Percentiles rank a stretch among this genome's conserved stretches.
These are phyloP conservation scores for Apocheima hispidaria DNA, from an alignment of 2,888 invertebrate species.

Conservation along the genomic window DNA sequence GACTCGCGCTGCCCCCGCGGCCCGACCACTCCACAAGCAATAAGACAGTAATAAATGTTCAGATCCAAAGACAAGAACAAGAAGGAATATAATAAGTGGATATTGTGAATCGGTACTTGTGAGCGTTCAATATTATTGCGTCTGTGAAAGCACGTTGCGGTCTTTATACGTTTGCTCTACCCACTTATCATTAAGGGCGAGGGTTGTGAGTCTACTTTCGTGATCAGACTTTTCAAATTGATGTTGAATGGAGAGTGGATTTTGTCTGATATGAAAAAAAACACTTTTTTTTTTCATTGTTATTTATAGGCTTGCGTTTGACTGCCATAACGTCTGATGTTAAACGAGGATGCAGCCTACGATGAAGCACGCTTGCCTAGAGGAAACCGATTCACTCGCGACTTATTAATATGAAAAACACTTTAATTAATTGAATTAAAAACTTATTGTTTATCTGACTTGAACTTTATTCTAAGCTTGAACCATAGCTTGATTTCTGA, in stretches of 20 bases:
- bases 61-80: constrained; percentile 77
- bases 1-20: constrained; percentile 71
- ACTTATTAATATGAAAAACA: too few relatives aligned
- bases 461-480: too few relatives aligned
- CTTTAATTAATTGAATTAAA: too few relatives aligned
- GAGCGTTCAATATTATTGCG: constrained; percentile 77
- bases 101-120: constrained; percentile 76
- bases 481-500: too few relatives aligned
- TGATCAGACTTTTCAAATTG: constrained; percentile 49
- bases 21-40: constrained; percentile 80
- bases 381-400: too few relatives aligned
- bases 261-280: too few relatives aligned
- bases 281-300: too few relatives aligned
- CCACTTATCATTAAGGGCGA: constrained; percentile 60
- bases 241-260: neutral
- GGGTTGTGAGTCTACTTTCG: constrained; percentile 51
- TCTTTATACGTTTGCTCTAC: constrained; percentile 56
- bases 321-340: too few relatives aligned
- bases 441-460: too few relatives aligned
- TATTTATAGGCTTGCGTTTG: too few relatives aligned
- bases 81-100: constrained; percentile 81
- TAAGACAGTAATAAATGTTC: constrained; percentile 85
- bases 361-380: too few relatives aligned
- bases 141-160: constrained; percentile 58
- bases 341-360: too few relatives aligned